Percentiles rank a stretch among this genome's conserved stretches.
Conservation (phyloP, 2,797 vertebrate genomes). For the Xyrichtys novacula region DNA sequence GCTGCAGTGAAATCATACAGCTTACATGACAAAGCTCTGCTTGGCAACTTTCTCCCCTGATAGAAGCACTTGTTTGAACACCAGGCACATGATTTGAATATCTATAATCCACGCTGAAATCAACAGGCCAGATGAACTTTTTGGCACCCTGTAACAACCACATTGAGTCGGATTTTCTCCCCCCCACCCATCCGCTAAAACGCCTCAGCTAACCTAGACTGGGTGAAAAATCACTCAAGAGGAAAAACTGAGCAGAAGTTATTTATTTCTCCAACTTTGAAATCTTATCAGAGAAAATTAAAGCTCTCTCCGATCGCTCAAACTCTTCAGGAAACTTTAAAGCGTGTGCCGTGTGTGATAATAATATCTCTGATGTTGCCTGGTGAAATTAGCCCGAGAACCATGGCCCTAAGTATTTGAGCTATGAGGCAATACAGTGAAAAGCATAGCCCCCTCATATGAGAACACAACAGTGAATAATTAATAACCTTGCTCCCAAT, state of each 20-base stretch:
- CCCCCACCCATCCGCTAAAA: conserved; percentile 22
- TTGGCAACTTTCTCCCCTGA: conserved; percentile 82
- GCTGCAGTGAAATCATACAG: conserved; percentile 72
- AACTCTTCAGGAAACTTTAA: conserved; percentile 82
- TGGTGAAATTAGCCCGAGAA: conserved; percentile 81
- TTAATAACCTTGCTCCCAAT: conserved; percentile 87
- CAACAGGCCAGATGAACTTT: conserved; percentile 87
- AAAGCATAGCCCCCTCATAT: conserved; percentile 85
- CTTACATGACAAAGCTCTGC: conserved; percentile 80
- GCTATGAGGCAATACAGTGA: conserved; percentile 86
- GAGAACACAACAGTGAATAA: conserved; percentile 87
- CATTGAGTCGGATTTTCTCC: conserved; percentile 74
- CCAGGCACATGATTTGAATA: conserved; percentile 84
- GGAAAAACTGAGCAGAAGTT: conserved; percentile 51
- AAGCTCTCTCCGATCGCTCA: conserved; percentile 51
- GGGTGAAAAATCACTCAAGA: conserved; percentile 70
- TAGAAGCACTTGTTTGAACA: conserved; percentile 85
- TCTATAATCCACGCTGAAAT: conserved; percentile 85
- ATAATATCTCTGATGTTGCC: conserved; percentile 79
- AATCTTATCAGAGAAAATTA: conserved; percentile 8
- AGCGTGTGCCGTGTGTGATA: conserved; percentile 70
- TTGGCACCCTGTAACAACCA: conserved; percentile 78
- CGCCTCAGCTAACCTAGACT: conserved; percentile 78
- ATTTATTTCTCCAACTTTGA: conserved; percentile 49
- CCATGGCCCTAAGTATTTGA: conserved; percentile 85